phyloP scores from a whole-genome alignment of 2,113 vertebrate genomes.

The Erpornis zantholeuca region DNA sequence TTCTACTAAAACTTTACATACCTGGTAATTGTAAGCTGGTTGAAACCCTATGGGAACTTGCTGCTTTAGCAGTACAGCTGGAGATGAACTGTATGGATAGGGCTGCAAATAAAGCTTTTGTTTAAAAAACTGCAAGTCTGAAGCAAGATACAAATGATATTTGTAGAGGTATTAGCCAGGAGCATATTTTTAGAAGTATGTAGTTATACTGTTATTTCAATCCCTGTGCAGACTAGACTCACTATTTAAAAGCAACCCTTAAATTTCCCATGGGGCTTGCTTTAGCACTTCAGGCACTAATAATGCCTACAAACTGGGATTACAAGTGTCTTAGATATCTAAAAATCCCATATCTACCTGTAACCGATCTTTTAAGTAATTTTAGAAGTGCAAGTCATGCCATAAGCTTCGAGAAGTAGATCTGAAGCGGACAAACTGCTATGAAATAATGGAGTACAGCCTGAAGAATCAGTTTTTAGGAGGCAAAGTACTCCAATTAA shows the following conservation, averaged over 20 bases:
- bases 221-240: background rate
- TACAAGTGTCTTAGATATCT: background rate
- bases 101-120: slow-evolving; percentile 68
- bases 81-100: slow-evolving; percentile 80
- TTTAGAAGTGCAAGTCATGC: background rate
- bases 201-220: background rate
- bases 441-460: background rate
- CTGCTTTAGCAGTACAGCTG: slow-evolving; percentile 77
- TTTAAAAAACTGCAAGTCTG: background rate
- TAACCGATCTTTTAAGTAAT: background rate
- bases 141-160: background rate
- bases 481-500: background rate
- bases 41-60: slow-evolving; percentile 85
- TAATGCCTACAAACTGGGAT: background rate
- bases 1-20: slow-evolving; percentile 31
- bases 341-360: background rate
- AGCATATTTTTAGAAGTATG: background rate
- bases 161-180: background rate
- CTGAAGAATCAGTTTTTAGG: background rate
- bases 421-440: background rate
- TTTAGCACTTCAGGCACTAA: background rate
- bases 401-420: background rate
- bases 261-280: background rate
- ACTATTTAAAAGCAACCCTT: background rate
- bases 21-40: slow-evolving; percentile 86